A percentile compares a stretch with the other conserved stretches of the same genome.
phyloP scores from a whole-genome alignment of 2,113 vertebrate species.

The Ophthalmolycus amberensis region DNA sequence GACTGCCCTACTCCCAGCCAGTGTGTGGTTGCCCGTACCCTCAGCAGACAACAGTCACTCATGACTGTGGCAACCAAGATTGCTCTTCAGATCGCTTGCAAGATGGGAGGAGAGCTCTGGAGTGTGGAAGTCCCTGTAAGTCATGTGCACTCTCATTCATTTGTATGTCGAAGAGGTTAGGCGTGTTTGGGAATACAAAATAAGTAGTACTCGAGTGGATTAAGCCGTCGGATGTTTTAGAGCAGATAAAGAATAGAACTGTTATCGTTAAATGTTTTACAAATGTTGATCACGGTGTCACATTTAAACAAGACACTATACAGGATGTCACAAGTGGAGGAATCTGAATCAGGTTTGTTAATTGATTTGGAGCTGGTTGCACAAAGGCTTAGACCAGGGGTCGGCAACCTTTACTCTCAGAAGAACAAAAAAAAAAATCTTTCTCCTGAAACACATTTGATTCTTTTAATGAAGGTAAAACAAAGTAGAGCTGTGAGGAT shows the following conservation, averaged over 20 bases:
- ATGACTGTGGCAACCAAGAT: no score
- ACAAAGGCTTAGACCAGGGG: no score
- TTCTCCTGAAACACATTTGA: no score
- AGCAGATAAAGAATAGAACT: background rate
- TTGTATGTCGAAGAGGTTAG: background rate
- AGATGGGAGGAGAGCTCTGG: constrained; percentile 97
- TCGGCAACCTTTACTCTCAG: no score
- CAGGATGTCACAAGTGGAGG: background rate
- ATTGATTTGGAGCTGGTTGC: background rate
- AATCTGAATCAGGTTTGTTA: background rate
- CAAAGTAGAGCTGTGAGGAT: no score
- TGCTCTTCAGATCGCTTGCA: no score
- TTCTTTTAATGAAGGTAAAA: no score
- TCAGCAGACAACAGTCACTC: no score
- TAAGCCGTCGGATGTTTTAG: background rate
- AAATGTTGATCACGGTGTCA: background rate
- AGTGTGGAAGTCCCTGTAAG: constrained; percentile 93
- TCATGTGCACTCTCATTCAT: background rate
- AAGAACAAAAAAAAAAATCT: no score
- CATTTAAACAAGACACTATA: background rate
- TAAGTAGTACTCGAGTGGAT: background rate
- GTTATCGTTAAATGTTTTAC: background rate
- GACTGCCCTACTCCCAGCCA: no score
- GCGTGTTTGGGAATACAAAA: background rate
- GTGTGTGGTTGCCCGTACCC: no score